Percentiles rank a stretch among this genome's conserved stretches.
Conservation (phyloP, 2,888 invertebrate species). For the Petrophora chlorosata region DNA sequence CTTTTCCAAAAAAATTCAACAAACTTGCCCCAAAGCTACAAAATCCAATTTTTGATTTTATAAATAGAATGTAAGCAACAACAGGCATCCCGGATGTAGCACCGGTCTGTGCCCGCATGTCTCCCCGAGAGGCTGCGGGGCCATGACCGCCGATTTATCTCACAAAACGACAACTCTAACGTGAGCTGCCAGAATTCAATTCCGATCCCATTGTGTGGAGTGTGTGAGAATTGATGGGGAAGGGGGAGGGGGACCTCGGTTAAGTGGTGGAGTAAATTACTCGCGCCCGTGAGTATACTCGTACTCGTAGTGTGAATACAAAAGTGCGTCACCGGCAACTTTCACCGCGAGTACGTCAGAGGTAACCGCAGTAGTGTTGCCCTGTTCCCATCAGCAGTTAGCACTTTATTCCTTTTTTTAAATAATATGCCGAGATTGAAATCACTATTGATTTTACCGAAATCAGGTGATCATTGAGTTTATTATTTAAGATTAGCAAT, state of each 20-base stretch:
- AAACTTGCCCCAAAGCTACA: not conserved
- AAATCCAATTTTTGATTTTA: conserved; percentile 40
- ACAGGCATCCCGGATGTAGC: conserved; percentile 59
- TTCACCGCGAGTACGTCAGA: conserved; percentile 62
- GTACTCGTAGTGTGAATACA: conserved; percentile 61
- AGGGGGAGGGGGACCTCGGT: conserved; percentile 51
- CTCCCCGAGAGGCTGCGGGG: conserved; percentile 51
- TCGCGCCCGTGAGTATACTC: conserved; percentile 51
- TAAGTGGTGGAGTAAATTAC: conserved; percentile 65
- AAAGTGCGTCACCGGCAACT: conserved; percentile 78
- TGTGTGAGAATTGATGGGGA: conserved; percentile 50
- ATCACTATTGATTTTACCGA: no score
- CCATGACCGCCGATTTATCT: conserved; percentile 65
- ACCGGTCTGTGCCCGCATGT: conserved; percentile 61
- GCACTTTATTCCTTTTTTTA: conserved; percentile 16
- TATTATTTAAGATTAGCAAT: no score
- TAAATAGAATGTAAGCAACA: conserved; percentile 31
- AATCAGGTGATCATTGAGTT: no score
- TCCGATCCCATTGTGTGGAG: conserved; percentile 43
- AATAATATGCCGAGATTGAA: no score
- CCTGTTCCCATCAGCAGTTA: conserved; percentile 25
- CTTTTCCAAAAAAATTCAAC: not conserved
- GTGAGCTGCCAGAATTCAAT: conserved; percentile 53
- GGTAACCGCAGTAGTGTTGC: conserved; percentile 27
- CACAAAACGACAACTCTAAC: conserved; percentile 55